Evolutionary conservation across 2,797 vertebrate species (phyloP).

Genomic region (Odontamblyopus rebecca): DNA sequence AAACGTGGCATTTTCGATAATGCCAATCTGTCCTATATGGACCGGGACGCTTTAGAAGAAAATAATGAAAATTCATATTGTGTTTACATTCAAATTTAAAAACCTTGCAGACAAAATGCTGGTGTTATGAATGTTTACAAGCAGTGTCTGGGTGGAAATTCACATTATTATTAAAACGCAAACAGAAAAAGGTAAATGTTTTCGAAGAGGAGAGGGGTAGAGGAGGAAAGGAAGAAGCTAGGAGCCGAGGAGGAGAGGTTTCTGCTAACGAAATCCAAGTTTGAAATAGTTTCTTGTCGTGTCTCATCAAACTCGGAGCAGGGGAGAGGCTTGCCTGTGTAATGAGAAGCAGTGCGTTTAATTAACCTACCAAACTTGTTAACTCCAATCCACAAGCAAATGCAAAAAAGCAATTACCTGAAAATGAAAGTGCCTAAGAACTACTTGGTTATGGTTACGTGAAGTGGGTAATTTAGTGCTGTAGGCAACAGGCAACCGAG

Average conservation of each 20-base stretch:
- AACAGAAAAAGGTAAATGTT: too few species aligned
- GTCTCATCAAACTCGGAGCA: background rate
- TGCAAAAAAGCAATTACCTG: conserved; percentile 5
- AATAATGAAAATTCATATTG: background rate
- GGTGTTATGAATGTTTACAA: background rate
- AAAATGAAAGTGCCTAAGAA: conserved; percentile 3
- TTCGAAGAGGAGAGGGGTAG: too few species aligned
- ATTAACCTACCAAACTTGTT: background rate
- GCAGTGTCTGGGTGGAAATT: background rate
- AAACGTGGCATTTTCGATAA: conserved; percentile 13
- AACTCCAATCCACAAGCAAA: background rate
- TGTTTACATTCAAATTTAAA: background rate
- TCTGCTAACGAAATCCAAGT: background rate
- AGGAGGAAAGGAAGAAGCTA: too few species aligned
- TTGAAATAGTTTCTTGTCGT: background rate
- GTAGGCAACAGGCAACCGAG: background rate
- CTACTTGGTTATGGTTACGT: conserved; percentile 3
- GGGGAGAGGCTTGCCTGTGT: background rate
- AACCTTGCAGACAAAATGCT: background rate
- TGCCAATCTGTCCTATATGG: conserved; percentile 1
- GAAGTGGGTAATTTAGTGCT: background rate
- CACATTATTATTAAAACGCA: too few species aligned
- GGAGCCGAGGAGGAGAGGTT: background rate
- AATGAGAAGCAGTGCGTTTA: conserved; percentile 3
- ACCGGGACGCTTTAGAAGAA: background rate